Evolutionary conservation across 2,113 vertebrate genomes (phyloP), one percentile per base, ranked within the genome.

Genomic region (Cryptomyrus ogoouensis): DNA sequence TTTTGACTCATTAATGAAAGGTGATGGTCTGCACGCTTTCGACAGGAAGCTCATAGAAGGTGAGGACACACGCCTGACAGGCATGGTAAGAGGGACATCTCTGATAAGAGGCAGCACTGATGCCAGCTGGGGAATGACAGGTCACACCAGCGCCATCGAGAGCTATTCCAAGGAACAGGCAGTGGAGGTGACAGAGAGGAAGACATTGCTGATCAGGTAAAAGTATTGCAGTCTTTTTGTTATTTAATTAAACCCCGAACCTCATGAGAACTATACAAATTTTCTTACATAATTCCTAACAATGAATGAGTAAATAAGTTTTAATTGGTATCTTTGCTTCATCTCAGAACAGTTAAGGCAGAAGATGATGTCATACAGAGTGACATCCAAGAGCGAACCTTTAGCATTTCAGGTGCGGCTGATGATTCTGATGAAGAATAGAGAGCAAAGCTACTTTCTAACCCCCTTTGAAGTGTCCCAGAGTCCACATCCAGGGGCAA

Each of bases 21-120:
- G n/a, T 88, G 56, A 42, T 46, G 53, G 77, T 24, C 80, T 52
- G 53, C 39, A 52, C 53, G 88, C 49, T 8, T 91, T 83, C 86
- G 8, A 49, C 87, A 96, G 96, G 92, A 96, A 96, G 89, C 93
- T 97, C 90, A 96, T 96, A 2, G 96, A 96, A 70, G 95, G 95
- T 17, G 96, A 96, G 89, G 95, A 96, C 88, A 93, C 89, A 56
- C 94, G 95, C 5, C 93, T 96, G 90, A 92, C 91, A 87, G 88
- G 89, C 70, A 95, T 94, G 93, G 94, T 96, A 19, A 87, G 58
- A 35, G 88, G 89, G 90, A 56, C 94, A 50, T 93, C 91, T 46
- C 90, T 95, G 52, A 90, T 90, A 17, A 56, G 88, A 70, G 9
- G 83, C 77, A 83, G 70, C 17, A 8, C 74, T 15, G 8, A 49